Conservation (phyloP, 2,888 invertebrate genomes). For the Netelia virgata region DNA sequence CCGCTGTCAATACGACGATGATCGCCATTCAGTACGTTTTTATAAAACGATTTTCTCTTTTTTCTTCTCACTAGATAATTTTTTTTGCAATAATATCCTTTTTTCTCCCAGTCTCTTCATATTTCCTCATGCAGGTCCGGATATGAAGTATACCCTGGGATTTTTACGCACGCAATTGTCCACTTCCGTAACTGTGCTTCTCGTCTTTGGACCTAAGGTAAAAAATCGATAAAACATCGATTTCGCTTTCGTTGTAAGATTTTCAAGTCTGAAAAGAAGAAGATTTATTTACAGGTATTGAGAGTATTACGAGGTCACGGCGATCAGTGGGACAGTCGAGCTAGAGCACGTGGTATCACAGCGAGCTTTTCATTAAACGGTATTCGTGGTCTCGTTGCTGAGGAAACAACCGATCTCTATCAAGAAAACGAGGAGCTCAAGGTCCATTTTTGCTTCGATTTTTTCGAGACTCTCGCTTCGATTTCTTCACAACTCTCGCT, state of each 20-base stretch:
- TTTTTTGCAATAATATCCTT: background rate
- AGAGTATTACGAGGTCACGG: conserved; percentile 94
- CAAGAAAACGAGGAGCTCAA: conserved; percentile 97
- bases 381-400: conserved; percentile 91
- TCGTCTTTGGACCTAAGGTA: conserved; percentile 95
- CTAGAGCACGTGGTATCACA: conserved; percentile 93
- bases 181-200: conserved; percentile 93
- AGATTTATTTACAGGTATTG: conserved; percentile 87
- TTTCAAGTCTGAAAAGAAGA: background rate
- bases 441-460: conserved; percentile 85
- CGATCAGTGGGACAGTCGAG: conserved; percentile 95
- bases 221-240: conserved; percentile 66
- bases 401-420: conserved; percentile 94
- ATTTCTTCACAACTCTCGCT: too few species aligned
- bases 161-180: conserved; percentile 97
- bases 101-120: conserved; percentile 90
- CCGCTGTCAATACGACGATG: conserved; percentile 96
- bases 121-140: conserved; percentile 94
- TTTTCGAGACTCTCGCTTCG: background rate
- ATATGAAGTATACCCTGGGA: conserved; percentile 96
- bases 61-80: background rate
- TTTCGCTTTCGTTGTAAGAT: background rate
- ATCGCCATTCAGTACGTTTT: conserved; percentile 95
- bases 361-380: conserved; percentile 95
- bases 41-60: conserved; percentile 13